A percentile compares a stretch with the other conserved stretches of the same genome.
These are phyloP conservation scores for Oophaga pumilio DNA, from an alignment of 2,113 vertebrate genomes.

Conservation along the genomic window DNA sequence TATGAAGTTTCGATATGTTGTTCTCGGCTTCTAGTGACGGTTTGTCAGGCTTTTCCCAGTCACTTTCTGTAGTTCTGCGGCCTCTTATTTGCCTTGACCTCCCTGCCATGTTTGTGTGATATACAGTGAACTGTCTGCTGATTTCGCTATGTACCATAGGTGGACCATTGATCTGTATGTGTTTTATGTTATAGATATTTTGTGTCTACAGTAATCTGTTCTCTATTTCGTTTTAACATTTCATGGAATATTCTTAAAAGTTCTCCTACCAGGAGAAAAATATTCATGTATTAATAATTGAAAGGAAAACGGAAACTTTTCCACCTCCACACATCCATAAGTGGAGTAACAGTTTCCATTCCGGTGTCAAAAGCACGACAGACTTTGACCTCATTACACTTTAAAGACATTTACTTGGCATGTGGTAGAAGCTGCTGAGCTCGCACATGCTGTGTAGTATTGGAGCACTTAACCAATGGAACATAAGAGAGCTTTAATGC, in stretches of 20 bases:
- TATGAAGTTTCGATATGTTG: neutral
- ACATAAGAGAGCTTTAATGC: neutral
- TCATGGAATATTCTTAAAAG: constrained; percentile 4
- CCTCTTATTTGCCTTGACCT: too few relatives aligned
- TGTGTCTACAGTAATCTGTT: neutral
- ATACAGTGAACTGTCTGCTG: neutral
- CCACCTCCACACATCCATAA: too few relatives aligned
- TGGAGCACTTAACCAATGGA: constrained; percentile 5
- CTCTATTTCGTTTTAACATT: neutral
- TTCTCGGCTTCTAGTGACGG: neutral
- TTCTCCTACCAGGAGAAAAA: neutral
- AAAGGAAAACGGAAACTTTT: neutral
- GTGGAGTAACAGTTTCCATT: neutral
- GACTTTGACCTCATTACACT: constrained; percentile 13
- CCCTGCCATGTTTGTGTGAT: neutral
- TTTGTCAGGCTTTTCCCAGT: neutral
- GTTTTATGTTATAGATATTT: neutral
- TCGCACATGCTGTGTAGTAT: neutral
- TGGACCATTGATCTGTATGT: neutral
- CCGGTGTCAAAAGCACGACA: neutral
- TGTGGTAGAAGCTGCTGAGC: neutral
- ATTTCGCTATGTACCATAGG: neutral
- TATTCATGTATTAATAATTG: constrained; percentile 10
- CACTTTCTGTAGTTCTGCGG: neutral
- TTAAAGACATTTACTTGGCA: constrained; percentile 25